phyloP scores from a whole-genome alignment of 2,888 invertebrate genomes.

The Ormyrus thymus region DNA sequence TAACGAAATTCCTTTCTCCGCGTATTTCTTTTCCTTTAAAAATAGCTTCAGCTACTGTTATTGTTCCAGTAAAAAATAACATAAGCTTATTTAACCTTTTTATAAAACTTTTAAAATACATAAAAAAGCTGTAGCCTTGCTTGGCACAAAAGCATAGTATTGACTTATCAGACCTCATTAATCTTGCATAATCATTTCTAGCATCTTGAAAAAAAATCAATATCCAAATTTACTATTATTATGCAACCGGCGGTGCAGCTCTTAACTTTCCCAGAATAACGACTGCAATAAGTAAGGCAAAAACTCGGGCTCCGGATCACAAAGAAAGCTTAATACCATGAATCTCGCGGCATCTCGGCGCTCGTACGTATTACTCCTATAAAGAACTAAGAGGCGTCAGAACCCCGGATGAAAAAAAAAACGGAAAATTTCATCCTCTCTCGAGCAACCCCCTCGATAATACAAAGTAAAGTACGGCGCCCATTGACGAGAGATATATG shows the following conservation, averaged over 20 bases:
- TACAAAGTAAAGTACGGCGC: conserved; percentile 58
- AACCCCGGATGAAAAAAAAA: conserved; percentile 22
- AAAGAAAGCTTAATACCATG: conserved; percentile 46
- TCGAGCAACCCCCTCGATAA: conserved; percentile 49
- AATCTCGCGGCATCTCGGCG: conserved; percentile 16
- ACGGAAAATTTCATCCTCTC: conserved; percentile 45
- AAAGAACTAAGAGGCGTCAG: conserved; percentile 18
- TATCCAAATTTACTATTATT: conserved; percentile 11
- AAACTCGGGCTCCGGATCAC: conserved; percentile 20
- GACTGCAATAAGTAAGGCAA: conserved; percentile 34
- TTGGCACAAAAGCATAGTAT: too few relatives aligned
- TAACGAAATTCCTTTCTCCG: conserved; percentile 4
- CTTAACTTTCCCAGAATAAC: conserved; percentile 16
- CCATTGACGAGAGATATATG: conserved; percentile 76
- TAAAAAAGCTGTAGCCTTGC: too few relatives aligned
- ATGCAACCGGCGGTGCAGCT: neutral
- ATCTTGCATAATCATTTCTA: too few relatives aligned
- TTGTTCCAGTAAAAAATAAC: too few relatives aligned
- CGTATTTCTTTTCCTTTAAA: neutral
- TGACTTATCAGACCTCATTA: too few relatives aligned
- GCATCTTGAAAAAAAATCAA: neutral
- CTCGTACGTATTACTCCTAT: neutral
- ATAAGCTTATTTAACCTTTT: too few relatives aligned
- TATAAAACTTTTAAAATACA: too few relatives aligned
- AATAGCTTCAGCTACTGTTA: too few relatives aligned